Percentiles rank a stretch among this genome's conserved stretches.
Evolutionary conservation across 2,797 vertebrate genomes (phyloP).

Genomic region (Vireo griseus): DNA sequence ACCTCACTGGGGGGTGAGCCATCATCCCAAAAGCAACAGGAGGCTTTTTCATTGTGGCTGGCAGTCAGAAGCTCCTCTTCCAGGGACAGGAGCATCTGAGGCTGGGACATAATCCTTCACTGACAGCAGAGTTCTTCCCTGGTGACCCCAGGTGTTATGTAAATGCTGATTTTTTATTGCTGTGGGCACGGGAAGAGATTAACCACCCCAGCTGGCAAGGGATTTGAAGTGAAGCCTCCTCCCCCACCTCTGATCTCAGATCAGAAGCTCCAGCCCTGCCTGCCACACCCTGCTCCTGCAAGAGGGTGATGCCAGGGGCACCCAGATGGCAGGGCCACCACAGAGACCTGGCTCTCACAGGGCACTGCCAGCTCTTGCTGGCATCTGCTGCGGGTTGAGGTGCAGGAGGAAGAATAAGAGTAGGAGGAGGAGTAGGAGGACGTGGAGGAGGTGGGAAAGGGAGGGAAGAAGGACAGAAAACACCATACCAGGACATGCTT

Average conservation of each 20-base stretch:
- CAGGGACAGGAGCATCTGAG: background rate
- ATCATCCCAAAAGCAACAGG: background rate
- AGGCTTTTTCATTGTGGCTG: background rate
- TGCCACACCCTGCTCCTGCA: background rate
- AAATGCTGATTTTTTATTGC: background rate
- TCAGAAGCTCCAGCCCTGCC: background rate
- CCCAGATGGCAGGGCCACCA: background rate
- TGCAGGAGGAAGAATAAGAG: background rate
- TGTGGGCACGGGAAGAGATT: background rate
- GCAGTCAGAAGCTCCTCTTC: background rate
- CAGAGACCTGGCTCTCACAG: fast-evolving
- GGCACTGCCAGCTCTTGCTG: background rate
- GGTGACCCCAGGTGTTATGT: background rate
- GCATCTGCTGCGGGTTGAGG: background rate
- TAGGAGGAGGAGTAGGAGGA: background rate
- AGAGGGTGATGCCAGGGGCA: fast-evolving
- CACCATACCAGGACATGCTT: background rate
- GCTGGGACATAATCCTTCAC: background rate
- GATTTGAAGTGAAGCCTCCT: background rate
- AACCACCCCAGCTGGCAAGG: background rate
- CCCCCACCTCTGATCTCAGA: constrained; percentile 10
- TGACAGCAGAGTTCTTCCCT: background rate
- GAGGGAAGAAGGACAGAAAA: background rate
- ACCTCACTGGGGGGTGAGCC: fast-evolving
- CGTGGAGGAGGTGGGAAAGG: background rate